Evolutionary conservation across 2,888 invertebrate species (phyloP).

Genomic region (Lathronympha strigana): DNA sequence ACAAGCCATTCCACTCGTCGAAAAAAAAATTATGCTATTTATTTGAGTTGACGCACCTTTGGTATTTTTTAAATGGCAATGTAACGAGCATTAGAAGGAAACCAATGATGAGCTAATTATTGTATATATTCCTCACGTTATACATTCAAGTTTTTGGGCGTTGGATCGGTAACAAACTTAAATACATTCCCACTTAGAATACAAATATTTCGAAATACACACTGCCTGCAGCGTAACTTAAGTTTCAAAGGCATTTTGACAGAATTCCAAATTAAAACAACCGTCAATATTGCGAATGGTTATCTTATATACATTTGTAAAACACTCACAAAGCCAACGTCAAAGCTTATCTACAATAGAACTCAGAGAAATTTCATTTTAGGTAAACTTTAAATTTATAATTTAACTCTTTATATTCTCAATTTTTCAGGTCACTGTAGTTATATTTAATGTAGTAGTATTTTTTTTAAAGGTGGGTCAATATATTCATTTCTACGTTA

Average conservation of each 20-base stretch:
- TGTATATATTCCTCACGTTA: background rate
- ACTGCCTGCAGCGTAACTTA: conserved; percentile 29
- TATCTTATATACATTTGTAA: conserved; percentile 6
- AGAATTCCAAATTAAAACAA: conserved; percentile 1
- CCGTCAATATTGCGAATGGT: conserved; percentile 1
- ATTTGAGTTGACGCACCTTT: background rate
- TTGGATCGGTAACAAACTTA: conserved; percentile 14
- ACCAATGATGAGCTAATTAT: too few relatives aligned
- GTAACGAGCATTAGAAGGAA: too few relatives aligned
- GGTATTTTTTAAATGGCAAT: background rate
- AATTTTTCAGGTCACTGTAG: conserved; percentile 31
- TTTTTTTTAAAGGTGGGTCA: conserved; percentile 8
- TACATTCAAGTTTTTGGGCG: background rate
- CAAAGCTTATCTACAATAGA: conserved; percentile 35
- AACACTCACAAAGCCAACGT: conserved; percentile 8
- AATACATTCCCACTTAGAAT: conserved; percentile 12
- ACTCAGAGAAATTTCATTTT: conserved; percentile 14
- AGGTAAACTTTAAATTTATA: conserved; percentile 28
- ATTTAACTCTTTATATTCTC: conserved; percentile 30
- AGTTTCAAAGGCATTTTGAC: conserved; percentile 1
- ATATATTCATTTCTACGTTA: conserved; percentile 2
- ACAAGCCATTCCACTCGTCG: too few relatives aligned
- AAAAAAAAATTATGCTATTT: too few relatives aligned
- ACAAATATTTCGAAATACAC: conserved; percentile 17
- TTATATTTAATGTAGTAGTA: conserved; percentile 16